Conservation (phyloP, 2,797 vertebrate genomes). For the Clarias pachynema region DNA sequence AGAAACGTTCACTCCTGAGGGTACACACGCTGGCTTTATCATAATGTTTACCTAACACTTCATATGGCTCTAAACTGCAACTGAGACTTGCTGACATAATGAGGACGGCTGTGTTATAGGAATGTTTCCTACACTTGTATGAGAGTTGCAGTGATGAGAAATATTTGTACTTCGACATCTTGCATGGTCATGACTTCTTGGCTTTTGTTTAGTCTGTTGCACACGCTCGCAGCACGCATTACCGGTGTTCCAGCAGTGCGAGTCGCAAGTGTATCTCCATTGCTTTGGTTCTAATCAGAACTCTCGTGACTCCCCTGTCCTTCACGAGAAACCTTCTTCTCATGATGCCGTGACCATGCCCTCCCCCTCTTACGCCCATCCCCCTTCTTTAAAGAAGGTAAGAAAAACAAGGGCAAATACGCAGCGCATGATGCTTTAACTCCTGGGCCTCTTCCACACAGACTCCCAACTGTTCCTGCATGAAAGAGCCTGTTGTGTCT, state of each 20-base stretch:
- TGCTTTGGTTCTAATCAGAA: slow-evolving; percentile 71
- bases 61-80: slow-evolving; percentile 15
- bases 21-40: slow-evolving; percentile 21
- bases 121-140: background rate
- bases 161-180: background rate
- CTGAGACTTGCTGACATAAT: slow-evolving; percentile 9
- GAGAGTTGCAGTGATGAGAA: background rate
- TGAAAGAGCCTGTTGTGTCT: slow-evolving; percentile 79
- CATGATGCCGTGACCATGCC: slow-evolving; percentile 50
- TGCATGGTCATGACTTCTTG: slow-evolving; percentile 11
- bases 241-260: background rate
- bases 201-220: slow-evolving; percentile 24
- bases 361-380: slow-evolving; percentile 36
- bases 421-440: slow-evolving; percentile 73
- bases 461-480: slow-evolving; percentile 73
- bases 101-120: background rate
- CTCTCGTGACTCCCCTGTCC: slow-evolving; percentile 66
- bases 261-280: slow-evolving; percentile 44
- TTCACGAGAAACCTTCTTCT: slow-evolving; percentile 41
- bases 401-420: slow-evolving; percentile 68
- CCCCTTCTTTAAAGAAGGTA: slow-evolving; percentile 24
- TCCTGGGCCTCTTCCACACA: slow-evolving; percentile 68
- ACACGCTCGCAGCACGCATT: background rate
- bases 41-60: slow-evolving; percentile 34
- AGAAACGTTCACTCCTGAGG: background rate